Conservation (phyloP, 2,797 vertebrate genomes). For the Chlorospingus flavigularis region DNA sequence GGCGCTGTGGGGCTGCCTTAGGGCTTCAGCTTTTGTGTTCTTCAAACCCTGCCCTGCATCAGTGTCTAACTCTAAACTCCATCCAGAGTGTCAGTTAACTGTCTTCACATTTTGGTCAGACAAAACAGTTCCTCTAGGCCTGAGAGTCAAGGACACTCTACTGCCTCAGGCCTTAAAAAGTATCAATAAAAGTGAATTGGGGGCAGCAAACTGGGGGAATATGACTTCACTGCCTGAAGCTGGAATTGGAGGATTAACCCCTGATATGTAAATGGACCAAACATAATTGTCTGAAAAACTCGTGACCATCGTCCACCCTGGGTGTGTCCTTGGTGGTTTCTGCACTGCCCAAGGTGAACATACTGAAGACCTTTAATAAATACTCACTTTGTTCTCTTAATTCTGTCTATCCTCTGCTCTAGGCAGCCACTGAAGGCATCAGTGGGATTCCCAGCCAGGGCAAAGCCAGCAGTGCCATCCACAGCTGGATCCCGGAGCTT, state of each 20-base stretch:
- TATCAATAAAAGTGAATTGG: accelerated
- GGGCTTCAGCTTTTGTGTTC: accelerated
- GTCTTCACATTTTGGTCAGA: not conserved
- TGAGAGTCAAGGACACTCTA: not conserved
- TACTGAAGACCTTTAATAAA: not conserved
- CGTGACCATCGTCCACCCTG: accelerated
- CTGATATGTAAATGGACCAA: not conserved
- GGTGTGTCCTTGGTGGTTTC: accelerated
- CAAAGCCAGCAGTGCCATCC: not conserved
- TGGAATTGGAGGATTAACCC: not conserved
- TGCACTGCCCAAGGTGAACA: not conserved
- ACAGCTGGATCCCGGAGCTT: not conserved
- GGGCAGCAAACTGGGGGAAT: not conserved
- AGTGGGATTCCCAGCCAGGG: conserved; percentile 40
- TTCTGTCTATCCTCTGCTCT: not conserved
- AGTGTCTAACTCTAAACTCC: not conserved
- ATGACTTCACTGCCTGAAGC: not conserved
- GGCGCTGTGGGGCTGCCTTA: not conserved
- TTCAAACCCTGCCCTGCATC: not conserved
- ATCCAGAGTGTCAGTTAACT: accelerated
- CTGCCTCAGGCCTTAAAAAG: not conserved
- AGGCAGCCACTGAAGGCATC: not conserved
- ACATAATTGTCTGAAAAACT: not conserved
- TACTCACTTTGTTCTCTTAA: not conserved
- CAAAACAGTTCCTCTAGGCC: not conserved